phyloP scores from a whole-genome alignment of 2,888 invertebrate species.

The Hyles lineata region DNA sequence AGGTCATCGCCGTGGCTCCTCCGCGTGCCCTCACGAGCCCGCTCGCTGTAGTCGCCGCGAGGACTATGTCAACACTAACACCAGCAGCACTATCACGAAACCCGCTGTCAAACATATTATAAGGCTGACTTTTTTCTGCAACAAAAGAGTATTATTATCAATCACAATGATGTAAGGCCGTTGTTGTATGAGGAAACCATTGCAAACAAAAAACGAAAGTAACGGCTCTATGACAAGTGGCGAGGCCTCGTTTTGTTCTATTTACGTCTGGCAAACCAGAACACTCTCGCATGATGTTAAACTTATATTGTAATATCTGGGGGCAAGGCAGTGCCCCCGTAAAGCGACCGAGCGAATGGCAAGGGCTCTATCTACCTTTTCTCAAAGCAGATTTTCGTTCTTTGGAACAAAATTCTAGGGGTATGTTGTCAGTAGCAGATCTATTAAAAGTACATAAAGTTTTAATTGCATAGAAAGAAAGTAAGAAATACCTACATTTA shows the following conservation, averaged over 20 bases:
- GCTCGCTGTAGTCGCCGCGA: not conserved
- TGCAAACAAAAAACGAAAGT: not conserved
- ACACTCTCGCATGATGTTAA: not conserved
- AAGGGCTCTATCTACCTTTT: too few species aligned
- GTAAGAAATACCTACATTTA: too few species aligned
- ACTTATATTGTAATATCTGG: too few species aligned
- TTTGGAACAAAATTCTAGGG: too few species aligned
- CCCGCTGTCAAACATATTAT: slow-evolving; percentile 68
- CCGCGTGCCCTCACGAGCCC: slow-evolving; percentile 33
- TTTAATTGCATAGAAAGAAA: too few species aligned
- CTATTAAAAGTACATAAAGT: too few species aligned
- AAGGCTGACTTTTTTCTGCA: slow-evolving; percentile 73
- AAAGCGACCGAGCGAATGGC: too few species aligned
- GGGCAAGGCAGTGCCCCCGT: too few species aligned
- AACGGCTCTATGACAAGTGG: not conserved
- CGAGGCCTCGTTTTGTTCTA: slow-evolving; percentile 3
- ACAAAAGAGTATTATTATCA: slow-evolving; percentile 36
- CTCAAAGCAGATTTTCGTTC: too few species aligned
- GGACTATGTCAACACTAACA: slow-evolving; percentile 62
- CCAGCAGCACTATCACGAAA: slow-evolving; percentile 67
- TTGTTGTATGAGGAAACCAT: too few species aligned
- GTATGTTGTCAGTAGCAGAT: too few species aligned
- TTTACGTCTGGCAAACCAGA: not conserved
- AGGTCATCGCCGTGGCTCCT: not conserved
- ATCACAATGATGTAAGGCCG: not conserved